Evolutionary conservation across 2,113 vertebrate species (phyloP).

Genomic region (Corythornis cristatus): DNA sequence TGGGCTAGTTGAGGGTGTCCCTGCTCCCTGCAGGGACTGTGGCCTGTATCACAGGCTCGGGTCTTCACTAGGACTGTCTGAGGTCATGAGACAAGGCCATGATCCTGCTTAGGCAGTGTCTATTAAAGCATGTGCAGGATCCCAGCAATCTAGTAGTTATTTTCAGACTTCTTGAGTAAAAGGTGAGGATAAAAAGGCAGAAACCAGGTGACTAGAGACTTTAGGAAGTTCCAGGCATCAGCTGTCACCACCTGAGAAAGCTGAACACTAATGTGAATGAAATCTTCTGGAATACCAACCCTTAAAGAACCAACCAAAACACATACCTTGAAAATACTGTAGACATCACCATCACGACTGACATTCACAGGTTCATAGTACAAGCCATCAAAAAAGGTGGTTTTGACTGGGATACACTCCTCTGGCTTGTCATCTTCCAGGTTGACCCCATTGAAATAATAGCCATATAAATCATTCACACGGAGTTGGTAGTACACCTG

Average conservation of each 20-base stretch:
- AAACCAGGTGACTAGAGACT: neutral
- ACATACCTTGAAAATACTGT: conserved; percentile 67
- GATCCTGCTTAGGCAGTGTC: neutral
- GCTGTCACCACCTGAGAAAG: neutral
- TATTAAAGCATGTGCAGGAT: neutral
- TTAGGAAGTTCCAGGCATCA: neutral
- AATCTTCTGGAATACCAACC: neutral
- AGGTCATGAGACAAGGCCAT: neutral
- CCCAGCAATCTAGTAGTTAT: neutral
- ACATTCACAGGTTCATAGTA: conserved; percentile 72
- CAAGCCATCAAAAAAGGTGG: conserved; percentile 71
- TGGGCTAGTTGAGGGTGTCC: no score
- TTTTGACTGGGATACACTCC: conserved; percentile 50
- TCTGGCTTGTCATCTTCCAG: conserved; percentile 57
- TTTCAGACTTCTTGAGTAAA: neutral
- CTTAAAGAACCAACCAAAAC: neutral
- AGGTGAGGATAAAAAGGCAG: neutral
- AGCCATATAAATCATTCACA: conserved; percentile 32
- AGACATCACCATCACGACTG: conserved; percentile 63
- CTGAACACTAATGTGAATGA: neutral
- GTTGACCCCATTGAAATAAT: conserved; percentile 60
- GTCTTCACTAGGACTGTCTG: neutral
- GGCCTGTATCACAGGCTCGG: neutral
- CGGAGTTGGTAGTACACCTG: conserved; percentile 65
- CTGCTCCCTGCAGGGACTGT: no score